Base-by-base conservation (phyloP, 2,888 invertebrate species). In the Cephalotes varians region DNA sequence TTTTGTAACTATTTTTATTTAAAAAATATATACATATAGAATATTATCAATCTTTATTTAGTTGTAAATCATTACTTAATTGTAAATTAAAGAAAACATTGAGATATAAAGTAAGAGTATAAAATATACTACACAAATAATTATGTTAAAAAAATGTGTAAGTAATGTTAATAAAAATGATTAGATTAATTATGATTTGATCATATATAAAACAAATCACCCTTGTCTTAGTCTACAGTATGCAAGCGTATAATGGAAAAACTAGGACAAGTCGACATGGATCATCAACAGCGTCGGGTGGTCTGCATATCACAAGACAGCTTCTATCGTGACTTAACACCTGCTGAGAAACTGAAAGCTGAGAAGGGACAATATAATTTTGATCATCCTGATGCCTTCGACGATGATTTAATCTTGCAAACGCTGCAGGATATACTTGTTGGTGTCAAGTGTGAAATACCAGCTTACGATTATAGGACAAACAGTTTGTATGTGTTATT, bases 321-420 rank as follows among this genome's bases (percentile, higher is more conserved):
- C 80, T 99, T 99, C 95, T 99, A 99, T 95, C 96, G 98, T 77
- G 97, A 98, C 84, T 95, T 99, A 69, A 97, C 96, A 0, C 95
- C 96, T 0, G 96, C 97, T 0, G 99, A 99, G 93, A 97, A 97
- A 90, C 95, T 96, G 0, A 97, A 97, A 88, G 98, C 98, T 2
- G 97, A 97, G 83, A 97, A 97, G 74, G 99, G 99, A 40, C 97
- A 98, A 91, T 99, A 98, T 94, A 99, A 99, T 95, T 99, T 99
- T 95, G 99, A 99, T 95, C 99, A 99, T 95, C 99, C 99, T 0
- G 98, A 98, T 95, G 99, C 99, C 0, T 98, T 99, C 94, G 98
- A 99, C 94, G 98, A 98, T 93, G 97, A 97, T 79, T 95, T 98
- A 37, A 97, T 99, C 94, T 95, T 97, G 71, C 96, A 97, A 67